These are phyloP conservation scores for Melieria picta DNA, from an alignment of 2,888 invertebrate genomes.

Conservation along the genomic window DNA sequence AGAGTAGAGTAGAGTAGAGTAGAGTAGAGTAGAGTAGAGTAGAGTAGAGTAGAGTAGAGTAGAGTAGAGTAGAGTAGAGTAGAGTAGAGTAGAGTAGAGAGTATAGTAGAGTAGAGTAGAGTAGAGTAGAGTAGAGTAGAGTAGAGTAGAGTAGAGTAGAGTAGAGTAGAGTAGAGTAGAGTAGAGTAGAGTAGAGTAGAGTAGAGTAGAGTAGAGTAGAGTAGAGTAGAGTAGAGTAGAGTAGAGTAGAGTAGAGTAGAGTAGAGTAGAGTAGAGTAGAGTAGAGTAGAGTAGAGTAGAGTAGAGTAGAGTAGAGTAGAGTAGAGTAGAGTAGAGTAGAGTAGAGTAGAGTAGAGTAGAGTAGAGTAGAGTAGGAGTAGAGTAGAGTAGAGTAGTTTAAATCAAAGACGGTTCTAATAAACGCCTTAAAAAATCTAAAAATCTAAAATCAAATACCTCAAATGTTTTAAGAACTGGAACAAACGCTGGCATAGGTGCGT, in stretches of 20 bases:
- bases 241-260: background rate
- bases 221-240: background rate
- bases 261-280: background rate
- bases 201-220: background rate
- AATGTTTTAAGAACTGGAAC: no score
- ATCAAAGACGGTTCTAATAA: background rate
- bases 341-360: background rate
- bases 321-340: background rate
- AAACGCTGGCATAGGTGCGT: no score
- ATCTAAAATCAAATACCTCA: background rate
- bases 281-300: no score
- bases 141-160: background rate
- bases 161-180: background rate
- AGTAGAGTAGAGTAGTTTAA: no score
- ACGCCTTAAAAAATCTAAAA: background rate
- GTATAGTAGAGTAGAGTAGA: background rate
- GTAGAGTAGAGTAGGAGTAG: background rate
- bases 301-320: no score
- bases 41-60: background rate
- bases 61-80: background rate
- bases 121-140: background rate
- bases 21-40: background rate
- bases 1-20: background rate
- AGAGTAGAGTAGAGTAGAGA: background rate
- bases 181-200: background rate